Evolutionary conservation across 2,888 invertebrate genomes (phyloP).

Genomic region (Sarcophaga caerulescens): DNA sequence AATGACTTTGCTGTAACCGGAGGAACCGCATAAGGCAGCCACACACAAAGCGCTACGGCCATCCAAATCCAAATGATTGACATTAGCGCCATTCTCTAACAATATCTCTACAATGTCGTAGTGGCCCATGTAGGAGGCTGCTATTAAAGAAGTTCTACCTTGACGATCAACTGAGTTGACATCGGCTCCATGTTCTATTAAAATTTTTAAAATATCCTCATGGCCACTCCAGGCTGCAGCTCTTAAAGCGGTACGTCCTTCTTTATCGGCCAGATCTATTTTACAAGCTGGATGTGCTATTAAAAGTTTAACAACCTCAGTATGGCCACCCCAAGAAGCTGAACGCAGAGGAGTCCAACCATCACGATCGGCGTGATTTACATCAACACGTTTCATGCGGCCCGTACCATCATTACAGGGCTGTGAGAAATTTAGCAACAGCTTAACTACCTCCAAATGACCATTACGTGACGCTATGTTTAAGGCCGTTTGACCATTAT

Average conservation of each 20-base stretch:
- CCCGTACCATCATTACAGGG: conserved; percentile 79
- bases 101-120: conserved; percentile 93
- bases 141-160: conserved; percentile 95
- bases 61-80: conserved; percentile 93
- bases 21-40: conserved; percentile 92
- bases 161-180: conserved; percentile 93
- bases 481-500: conserved; percentile 92
- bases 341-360: conserved; percentile 96
- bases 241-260: conserved; percentile 93
- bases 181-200: conserved; percentile 89
- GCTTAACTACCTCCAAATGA: conserved; percentile 86
- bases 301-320: conserved; percentile 91
- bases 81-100: conserved; percentile 90
- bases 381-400: conserved; percentile 84
- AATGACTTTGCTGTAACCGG: conserved; percentile 86
- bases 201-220: conserved; percentile 89
- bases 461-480: conserved; percentile 92
- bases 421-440: conserved; percentile 82
- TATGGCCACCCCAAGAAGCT: conserved; percentile 98
- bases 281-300: conserved; percentile 88
- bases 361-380: conserved; percentile 90
- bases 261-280: conserved; percentile 93
- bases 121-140: conserved; percentile 98
- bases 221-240: conserved; percentile 98
- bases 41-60: conserved; percentile 94